Evolutionary conservation across 2,797 vertebrate species (phyloP).

Genomic region (Characodon lateralis): DNA sequence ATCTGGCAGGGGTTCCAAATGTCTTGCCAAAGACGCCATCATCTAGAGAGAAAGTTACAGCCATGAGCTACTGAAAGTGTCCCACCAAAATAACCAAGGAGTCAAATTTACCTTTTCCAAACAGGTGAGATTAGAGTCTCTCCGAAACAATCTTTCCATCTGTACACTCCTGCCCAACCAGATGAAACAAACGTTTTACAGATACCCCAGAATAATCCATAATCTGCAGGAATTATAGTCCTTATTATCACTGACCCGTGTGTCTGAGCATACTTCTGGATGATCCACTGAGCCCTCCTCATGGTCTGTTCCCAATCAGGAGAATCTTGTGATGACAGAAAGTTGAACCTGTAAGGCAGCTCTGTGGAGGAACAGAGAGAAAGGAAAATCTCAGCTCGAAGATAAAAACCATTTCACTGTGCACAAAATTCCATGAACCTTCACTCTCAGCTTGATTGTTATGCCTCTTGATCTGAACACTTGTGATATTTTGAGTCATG

Average conservation of each 20-base stretch:
- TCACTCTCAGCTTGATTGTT: constrained; percentile 34
- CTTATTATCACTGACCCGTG: constrained; percentile 80
- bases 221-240: neutral
- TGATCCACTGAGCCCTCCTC: constrained; percentile 94
- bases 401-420: constrained; percentile 11
- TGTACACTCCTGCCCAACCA: constrained; percentile 83
- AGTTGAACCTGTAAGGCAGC: constrained; percentile 92
- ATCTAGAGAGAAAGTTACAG: constrained; percentile 78
- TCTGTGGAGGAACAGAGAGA: constrained; percentile 74
- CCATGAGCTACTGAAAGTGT: neutral
- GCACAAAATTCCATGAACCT: constrained; percentile 21
- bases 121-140: constrained; percentile 92
- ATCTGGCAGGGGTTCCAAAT: constrained; percentile 85
- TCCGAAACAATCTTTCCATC: constrained; percentile 90
- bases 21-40: constrained; percentile 89
- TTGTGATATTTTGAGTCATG: constrained; percentile 6
- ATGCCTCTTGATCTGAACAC: constrained; percentile 18
- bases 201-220: neutral
- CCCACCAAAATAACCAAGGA: neutral
- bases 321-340: constrained; percentile 86
- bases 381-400: constrained; percentile 13
- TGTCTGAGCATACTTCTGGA: constrained; percentile 89
- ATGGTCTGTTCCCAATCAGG: constrained; percentile 90
- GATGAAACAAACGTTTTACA: constrained; percentile 9
- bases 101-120: constrained; percentile 91